Base-by-base conservation (phyloP, 2,113 vertebrate species). In the Athene cunicularia region DNA sequence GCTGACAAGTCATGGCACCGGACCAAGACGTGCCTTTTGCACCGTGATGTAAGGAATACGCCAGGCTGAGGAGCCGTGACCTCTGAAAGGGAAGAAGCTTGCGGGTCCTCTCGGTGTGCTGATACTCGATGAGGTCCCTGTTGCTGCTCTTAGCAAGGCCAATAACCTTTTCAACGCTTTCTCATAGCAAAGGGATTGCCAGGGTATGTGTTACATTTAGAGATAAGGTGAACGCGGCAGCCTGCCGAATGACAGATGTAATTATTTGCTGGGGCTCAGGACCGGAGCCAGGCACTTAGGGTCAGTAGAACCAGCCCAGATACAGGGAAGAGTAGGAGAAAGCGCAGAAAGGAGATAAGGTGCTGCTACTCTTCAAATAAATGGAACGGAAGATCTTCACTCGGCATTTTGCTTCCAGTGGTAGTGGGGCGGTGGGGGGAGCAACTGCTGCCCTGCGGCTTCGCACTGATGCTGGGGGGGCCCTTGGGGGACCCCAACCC, bases 321-420 rank as follows among this genome's bases (percentile, higher is more conserved):
- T 2, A 35, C 28, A 19, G 26, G 45, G 23, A 77, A 50, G 75
- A 1, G 14, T 1, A 10, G 15, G 20, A 45, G 59, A 33, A 41
- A 19, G 27, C 58, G 14, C 4, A 22, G 39, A 16, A 59, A 77
- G 49, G 17, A 39, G n/a, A 17, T 2, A 4, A 47, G 9, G 9
- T 27, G 26, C 11, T 50, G 43, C 24, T 52, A 8, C 22, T 21
- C 19, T n/a, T 58, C 28, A 62, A 90, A 66, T 75, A 63, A 90
- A 30, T 0, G 0, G 33, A 67, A 9, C 24, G 30, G 43, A 33
- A 17, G n/a, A 22, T 4, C 33, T 49, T 72, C 30, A 20, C 30
- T 27, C 19, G 64, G 53, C 12, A n/a, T 59, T 67, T 52, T 35
- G 33, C 11, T 62, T 58, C 41, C 79, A 41, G 1, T 0, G 4